Evolutionary conservation across 2,113 vertebrate genomes (phyloP), one percentile per base, ranked within the genome.

Genomic region (Nansenia antarctica): DNA sequence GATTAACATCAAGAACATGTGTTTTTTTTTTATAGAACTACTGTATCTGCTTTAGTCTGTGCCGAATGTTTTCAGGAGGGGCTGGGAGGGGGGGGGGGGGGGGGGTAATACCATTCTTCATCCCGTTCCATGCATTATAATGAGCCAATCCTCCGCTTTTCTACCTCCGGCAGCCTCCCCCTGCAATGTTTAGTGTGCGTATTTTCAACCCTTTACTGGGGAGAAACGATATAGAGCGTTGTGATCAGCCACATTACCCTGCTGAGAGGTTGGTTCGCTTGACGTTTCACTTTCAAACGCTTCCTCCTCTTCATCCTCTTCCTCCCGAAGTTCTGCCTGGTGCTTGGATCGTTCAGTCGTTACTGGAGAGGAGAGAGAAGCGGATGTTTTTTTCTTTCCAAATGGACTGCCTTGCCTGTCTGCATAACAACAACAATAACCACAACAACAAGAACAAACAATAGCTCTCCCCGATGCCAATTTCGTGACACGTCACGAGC

Each of bases 401-500:
- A 42, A 42, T 18, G 18, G 12, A 42, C 39, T 42, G 39, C 3
- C 39, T 18, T 15, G 12, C 12, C 39, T 42, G 39, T 3, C 39
- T 18, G 39, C 39, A 63, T n/a, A 71, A 45, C 47, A 65, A 14
- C 30, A 34, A 49, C 57, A 31, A 15, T n/a, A n/a, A n/a, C n/a
- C n/a, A n/a, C n/a, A n/a, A n/a, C n/a, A n/a, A n/a, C n/a, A n/a
- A n/a, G n/a, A n/a, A n/a, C n/a, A n/a, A n/a, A n/a, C n/a, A n/a
- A n/a, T n/a, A n/a, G n/a, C 49, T 52, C 58, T 60, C 52, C 42
- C 31, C 54, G 61, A 64, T 68, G 59, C 58, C 60, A 45, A 11
- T 62, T 26, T 60, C 58, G 26, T 14, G 20, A 27, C 54, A 26
- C 71, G 45, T 78, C 58, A 53, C 62, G 70, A 70, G 58, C 68